Evolutionary conservation across 2,888 invertebrate species (phyloP).

Genomic region (Caenorhabditis uteleia): DNA sequence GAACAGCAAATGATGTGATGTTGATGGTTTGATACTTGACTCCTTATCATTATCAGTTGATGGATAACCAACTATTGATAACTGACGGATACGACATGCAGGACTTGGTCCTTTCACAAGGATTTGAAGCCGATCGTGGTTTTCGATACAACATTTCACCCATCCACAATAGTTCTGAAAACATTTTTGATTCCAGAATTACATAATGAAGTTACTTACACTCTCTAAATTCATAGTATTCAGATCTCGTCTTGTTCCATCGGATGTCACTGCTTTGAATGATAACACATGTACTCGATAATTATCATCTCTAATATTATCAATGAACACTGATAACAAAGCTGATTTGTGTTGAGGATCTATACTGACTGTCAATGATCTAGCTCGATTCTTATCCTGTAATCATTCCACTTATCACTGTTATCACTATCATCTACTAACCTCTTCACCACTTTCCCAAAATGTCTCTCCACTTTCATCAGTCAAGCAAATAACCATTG

Average conservation of each 20-base stretch:
- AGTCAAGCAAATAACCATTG: slow-evolving; percentile 88
- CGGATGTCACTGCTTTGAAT: slow-evolving; percentile 32
- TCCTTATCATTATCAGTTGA: too few species aligned
- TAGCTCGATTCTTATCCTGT: slow-evolving; percentile 86
- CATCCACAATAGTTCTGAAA: slow-evolving; percentile 76
- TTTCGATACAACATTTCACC: slow-evolving; percentile 78
- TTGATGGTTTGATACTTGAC: slow-evolving; percentile 49
- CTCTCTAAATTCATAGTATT: slow-evolving; percentile 31
- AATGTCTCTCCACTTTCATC: slow-evolving; percentile 96
- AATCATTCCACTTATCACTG: slow-evolving; percentile 2
- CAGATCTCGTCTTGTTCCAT: slow-evolving; percentile 39
- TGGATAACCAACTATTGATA: slow-evolving; percentile 44
- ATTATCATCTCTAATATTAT: slow-evolving; percentile 80
- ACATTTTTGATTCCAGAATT: not conserved
- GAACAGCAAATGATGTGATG: slow-evolving; percentile 71
- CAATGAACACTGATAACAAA: slow-evolving; percentile 86
- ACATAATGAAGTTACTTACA: slow-evolving; percentile 14
- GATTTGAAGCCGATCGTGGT: slow-evolving; percentile 75
- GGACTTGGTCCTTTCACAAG: slow-evolving; percentile 84
- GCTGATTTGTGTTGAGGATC: slow-evolving; percentile 76
- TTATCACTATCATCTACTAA: slow-evolving; percentile 72
- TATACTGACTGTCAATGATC: slow-evolving; percentile 70
- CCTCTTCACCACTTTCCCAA: slow-evolving; percentile 98
- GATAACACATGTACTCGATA: slow-evolving; percentile 26
- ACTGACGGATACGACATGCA: slow-evolving; percentile 30